Base-by-base conservation (phyloP, 2,888 invertebrate genomes). In the Melolontha melolontha region DNA sequence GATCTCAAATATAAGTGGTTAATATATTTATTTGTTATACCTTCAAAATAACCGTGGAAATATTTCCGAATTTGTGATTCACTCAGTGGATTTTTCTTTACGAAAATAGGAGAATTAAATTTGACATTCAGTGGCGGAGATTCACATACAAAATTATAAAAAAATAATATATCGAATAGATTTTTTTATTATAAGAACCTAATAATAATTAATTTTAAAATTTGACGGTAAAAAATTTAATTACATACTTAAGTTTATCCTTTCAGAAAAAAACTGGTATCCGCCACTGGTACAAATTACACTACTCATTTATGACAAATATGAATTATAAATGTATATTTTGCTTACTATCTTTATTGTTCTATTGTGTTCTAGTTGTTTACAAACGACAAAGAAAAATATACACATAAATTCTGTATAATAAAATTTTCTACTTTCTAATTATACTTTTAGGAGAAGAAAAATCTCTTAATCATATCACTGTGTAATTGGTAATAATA, bases 401-500 rank as follows among this genome's bases (percentile, higher is more conserved):
- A 50, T 50, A n/a, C 17, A 50, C n/a, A 34, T 34, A 34, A 8
- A 10, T 34, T 34, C 34, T 34, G 34, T 34, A 10, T 34, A 34
- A 34, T 34, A 10, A 34, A 34, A 10, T 34, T 34, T 50, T 50
- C 50, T 17, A 50, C 50, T 27, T 22, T n/a, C 16, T 14, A 29
- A 54, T 34, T 27, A 12, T 51, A 51, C 14, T 40, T 57, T 57
- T 44, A 57, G 41, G 42, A 12, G 57, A 40, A 42, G 8, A 34
- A 66, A 29, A 50, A 66, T 59, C 59, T 49, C 14, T 47, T 57
- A 64, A 44, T 52, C 69, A 69, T 69, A 69, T 69, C 69, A 69
- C 41, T 74, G 73, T 76, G 74, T 75, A 75, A 74, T 75, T 78
- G 73, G 71, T 72, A 73, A 34, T 71, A 72, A 66, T 34, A 34